Evolutionary conservation across 1,140 invertebrate genomes (phyloP).

Genomic region (Samia ricini): DNA sequence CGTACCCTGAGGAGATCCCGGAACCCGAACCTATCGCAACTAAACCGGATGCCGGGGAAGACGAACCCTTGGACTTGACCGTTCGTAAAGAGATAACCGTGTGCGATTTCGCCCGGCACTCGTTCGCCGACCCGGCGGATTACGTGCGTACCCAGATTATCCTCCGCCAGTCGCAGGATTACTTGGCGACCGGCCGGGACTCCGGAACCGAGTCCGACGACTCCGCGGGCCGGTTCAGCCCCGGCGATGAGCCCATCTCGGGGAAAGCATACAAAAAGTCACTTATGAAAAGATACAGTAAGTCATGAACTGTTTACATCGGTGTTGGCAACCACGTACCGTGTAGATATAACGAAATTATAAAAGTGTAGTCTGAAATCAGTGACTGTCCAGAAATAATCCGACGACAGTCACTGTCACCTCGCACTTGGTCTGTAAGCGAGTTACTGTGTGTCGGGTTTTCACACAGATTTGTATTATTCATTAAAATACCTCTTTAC

Average conservation of each 20-base stretch:
- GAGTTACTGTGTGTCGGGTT: too few relatives aligned
- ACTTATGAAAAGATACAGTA: slow-evolving; percentile 93
- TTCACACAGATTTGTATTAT: too few relatives aligned
- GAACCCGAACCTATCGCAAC: slow-evolving; percentile 26
- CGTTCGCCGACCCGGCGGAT: slow-evolving; percentile 65
- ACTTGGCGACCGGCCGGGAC: slow-evolving; percentile 79
- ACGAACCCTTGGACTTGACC: slow-evolving; percentile 81
- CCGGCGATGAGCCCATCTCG: slow-evolving; percentile 76
- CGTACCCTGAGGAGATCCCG: slow-evolving; percentile 73
- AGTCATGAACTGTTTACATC: slow-evolving; percentile 72
- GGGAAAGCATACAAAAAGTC: slow-evolving; percentile 92
- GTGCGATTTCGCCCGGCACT: slow-evolving; percentile 68
- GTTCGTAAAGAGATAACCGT: slow-evolving; percentile 74
- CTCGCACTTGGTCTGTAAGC: too few relatives aligned
- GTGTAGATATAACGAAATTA: too few relatives aligned
- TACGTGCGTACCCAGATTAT: slow-evolving; percentile 69
- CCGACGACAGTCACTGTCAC: too few relatives aligned
- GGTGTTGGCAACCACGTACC: neutral
- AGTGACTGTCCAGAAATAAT: too few relatives aligned
- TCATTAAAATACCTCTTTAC: too few relatives aligned
- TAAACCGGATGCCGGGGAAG: slow-evolving; percentile 48
- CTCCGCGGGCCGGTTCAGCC: slow-evolving; percentile 80
- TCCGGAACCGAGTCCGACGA: slow-evolving; percentile 87
- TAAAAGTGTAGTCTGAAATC: too few relatives aligned
- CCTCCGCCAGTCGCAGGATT: slow-evolving; percentile 78